A percentile compares a stretch with the other conserved stretches of the same genome.
These are phyloP conservation scores for Eulemur coronatus DNA, from an alignment of 2,797 vertebrate species.

Conservation along the genomic window DNA sequence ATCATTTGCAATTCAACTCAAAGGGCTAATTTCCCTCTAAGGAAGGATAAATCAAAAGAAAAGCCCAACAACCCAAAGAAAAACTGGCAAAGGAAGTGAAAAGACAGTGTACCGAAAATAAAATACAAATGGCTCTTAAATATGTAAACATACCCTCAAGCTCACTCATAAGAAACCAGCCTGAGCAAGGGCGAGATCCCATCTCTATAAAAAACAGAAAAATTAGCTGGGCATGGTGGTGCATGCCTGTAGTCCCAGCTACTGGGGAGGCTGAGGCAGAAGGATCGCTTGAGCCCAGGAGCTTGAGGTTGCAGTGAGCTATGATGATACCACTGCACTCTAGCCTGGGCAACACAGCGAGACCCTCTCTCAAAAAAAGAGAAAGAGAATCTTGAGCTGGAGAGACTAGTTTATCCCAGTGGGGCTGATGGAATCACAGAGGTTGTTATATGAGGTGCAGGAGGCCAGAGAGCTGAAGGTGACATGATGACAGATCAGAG, in stretches of 20 bases:
- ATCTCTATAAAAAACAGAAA: background rate
- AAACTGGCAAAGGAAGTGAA: background rate
- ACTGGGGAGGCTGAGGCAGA: background rate
- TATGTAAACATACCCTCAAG: background rate
- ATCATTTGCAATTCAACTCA: background rate
- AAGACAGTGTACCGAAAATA: background rate
- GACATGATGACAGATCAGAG: background rate
- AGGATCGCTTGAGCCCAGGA: background rate
- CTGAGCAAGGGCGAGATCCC: background rate
- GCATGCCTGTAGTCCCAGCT: background rate
- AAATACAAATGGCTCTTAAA: background rate
- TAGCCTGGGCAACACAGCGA: background rate
- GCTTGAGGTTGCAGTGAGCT: background rate
- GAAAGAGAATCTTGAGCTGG: background rate
- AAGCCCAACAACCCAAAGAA: background rate
- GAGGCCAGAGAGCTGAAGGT: background rate
- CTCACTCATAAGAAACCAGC: background rate
- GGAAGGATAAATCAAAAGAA: background rate
- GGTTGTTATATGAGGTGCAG: background rate
- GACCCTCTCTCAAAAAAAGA: background rate
- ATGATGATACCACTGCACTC: background rate
- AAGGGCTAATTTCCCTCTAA: background rate
- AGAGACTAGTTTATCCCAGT: background rate
- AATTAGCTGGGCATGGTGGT: fast-evolving
- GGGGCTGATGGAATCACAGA: background rate